Conservation (phyloP, 2,797 vertebrate genomes). For the Hybognathus amarus region DNA sequence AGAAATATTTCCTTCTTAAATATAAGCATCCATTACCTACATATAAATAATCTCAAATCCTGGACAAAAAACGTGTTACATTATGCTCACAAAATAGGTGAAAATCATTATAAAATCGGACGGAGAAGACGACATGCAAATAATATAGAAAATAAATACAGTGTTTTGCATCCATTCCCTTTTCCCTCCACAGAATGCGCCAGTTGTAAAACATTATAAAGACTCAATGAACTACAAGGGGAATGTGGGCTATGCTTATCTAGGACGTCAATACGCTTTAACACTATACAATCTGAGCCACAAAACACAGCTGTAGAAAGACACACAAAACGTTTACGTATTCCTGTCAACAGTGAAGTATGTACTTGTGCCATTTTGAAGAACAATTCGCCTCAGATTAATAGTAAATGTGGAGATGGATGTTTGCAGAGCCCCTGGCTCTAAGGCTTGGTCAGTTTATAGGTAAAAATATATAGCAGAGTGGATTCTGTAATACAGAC, state of each 20-base stretch:
- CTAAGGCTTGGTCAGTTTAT: constrained; percentile 55
- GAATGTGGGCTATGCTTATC: constrained; percentile 89
- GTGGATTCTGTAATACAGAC: constrained; percentile 58
- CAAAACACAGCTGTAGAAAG: constrained; percentile 97
- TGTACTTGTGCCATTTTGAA: constrained; percentile 90
- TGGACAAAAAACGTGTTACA: constrained; percentile 90
- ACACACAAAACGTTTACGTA: constrained; percentile 88
- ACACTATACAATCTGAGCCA: constrained; percentile 98
- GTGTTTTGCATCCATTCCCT: constrained; percentile 82
- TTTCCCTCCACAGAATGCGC: constrained; percentile 87
- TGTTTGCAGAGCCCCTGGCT: constrained; percentile 55
- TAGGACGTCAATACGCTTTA: constrained; percentile 95
- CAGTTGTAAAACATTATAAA: constrained; percentile 88
- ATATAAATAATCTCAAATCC: constrained; percentile 98
- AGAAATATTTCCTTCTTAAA: constrained; percentile 99
- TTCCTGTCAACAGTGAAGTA: constrained; percentile 84
- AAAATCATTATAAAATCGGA: constrained; percentile 80
- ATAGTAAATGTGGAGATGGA: constrained; percentile 54
- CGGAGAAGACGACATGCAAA: constrained; percentile 93
- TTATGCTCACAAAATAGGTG: constrained; percentile 90
- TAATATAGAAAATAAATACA: constrained; percentile 92
- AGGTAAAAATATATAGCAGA: constrained; percentile 62
- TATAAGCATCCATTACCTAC: constrained; percentile 99
- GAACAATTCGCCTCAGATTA: constrained; percentile 56
- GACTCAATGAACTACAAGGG: constrained; percentile 93